Percentiles rank a stretch among this genome's conserved stretches.
Conservation (phyloP, 2,888 invertebrate species). For the Oscheius sp. region DNA sequence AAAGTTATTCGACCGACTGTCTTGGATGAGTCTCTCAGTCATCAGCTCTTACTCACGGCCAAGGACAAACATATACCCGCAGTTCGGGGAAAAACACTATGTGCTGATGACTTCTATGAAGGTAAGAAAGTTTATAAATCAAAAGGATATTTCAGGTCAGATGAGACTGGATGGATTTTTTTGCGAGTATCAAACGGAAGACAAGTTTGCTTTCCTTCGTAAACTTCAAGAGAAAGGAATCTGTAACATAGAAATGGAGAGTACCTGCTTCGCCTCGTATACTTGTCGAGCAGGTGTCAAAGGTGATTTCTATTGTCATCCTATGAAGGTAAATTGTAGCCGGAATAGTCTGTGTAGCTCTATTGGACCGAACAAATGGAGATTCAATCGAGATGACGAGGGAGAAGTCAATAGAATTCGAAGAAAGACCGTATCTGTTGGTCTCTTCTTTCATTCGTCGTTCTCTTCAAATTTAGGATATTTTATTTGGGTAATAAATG, state of each 20-base stretch:
- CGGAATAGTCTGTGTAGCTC: constrained; percentile 90
- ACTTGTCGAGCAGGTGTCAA: constrained; percentile 81
- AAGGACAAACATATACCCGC: constrained; percentile 75
- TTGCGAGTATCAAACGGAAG: constrained; percentile 88
- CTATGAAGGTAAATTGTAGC: constrained; percentile 71
- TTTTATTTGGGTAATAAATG: background rate
- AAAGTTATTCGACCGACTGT: constrained; percentile 77
- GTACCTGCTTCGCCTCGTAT: constrained; percentile 88
- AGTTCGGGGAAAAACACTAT: constrained; percentile 89
- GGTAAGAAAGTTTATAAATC: constrained; percentile 72
- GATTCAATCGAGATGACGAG: constrained; percentile 78
- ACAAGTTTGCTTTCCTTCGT: constrained; percentile 87
- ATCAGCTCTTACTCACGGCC: constrained; percentile 81
- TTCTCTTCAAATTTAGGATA: constrained; percentile 32
- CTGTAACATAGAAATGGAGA: constrained; percentile 92
- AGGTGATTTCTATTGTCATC: constrained; percentile 28
- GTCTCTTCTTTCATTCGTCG: constrained; percentile 58
- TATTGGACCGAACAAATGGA: constrained; percentile 89
- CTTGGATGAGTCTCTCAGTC: constrained; percentile 82
- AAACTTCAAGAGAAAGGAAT: constrained; percentile 80
- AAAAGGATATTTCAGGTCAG: constrained; percentile 78
- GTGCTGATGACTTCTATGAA: constrained; percentile 97
- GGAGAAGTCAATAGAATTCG: constrained; percentile 62
- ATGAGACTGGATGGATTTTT: constrained; percentile 94
- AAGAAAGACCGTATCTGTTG: constrained; percentile 64